These are phyloP conservation scores for Apodemus agrarius DNA, from an alignment of 2,797 vertebrate species.

Conservation along the genomic window DNA sequence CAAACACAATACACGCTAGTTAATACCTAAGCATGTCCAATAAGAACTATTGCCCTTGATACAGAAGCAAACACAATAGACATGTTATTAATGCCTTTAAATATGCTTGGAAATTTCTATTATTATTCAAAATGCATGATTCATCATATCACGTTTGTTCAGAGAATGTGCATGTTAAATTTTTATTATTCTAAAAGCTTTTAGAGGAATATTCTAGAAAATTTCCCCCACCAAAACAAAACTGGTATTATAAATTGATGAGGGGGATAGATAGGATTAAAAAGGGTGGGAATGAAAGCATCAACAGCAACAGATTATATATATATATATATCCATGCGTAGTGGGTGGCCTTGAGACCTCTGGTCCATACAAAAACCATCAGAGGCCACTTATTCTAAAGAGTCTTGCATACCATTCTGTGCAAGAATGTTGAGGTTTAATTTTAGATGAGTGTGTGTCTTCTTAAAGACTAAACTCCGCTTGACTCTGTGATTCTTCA, in stretches of 20 bases:
- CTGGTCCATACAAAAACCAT: background rate
- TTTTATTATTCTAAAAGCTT: background rate
- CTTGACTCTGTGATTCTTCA: background rate
- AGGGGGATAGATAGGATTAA: background rate
- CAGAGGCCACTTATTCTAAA: background rate
- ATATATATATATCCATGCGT: rapidly evolving
- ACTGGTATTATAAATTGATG: background rate
- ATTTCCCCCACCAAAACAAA: background rate
- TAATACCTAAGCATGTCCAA: background rate
- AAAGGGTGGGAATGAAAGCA: rapidly evolving
- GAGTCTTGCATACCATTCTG: background rate
- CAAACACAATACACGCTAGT: background rate
- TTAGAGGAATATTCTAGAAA: background rate
- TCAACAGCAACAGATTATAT: background rate
- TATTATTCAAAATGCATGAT: background rate
- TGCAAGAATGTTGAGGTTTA: background rate
- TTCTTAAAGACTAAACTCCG: slow-evolving; percentile 12
- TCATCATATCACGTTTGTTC: background rate
- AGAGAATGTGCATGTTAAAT: background rate
- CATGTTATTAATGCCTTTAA: background rate
- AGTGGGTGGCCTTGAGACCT: rapidly evolving
- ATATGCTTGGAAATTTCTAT: background rate
- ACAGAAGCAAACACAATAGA: background rate
- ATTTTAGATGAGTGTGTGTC: background rate
- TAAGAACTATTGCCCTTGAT: background rate